These are phyloP conservation scores for Platycnemis pennipes DNA, from an alignment of 2,888 invertebrate species.

Conservation along the genomic window DNA sequence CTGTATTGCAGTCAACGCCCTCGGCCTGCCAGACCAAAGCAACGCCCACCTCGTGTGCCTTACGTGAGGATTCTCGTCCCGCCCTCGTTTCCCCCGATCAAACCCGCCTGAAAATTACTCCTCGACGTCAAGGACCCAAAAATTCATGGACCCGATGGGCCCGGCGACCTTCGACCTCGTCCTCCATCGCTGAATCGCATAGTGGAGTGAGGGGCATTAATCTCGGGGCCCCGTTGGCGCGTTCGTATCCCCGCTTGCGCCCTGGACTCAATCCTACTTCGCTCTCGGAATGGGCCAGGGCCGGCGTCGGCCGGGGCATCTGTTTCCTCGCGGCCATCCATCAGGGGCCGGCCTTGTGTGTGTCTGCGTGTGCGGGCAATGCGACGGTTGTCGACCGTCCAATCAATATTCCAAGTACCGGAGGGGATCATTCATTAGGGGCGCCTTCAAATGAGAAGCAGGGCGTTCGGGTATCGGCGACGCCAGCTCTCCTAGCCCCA, in stretches of 20 bases:
- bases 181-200: not conserved
- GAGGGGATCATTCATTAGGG: conserved; percentile 28
- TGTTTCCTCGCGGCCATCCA: not conserved
- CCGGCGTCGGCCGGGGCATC: not conserved
- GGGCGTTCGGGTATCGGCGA: not conserved
- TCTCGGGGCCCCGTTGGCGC: not conserved
- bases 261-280: not conserved
- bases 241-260: not conserved
- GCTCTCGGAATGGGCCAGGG: not conserved
- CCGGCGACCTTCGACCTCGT: too few relatives aligned
- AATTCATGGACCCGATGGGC: too few relatives aligned
- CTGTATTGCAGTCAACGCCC: too few relatives aligned
- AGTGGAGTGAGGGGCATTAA: not conserved
- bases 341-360: not conserved
- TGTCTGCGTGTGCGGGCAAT: not conserved
- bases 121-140: too few relatives aligned
- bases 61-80: too few relatives aligned
- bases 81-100: too few relatives aligned
- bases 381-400: conserved; percentile 5
- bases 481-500: not conserved
- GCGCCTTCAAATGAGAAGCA: not conserved
- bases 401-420: not conserved
- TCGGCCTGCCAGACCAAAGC: too few relatives aligned
- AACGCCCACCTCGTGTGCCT: too few relatives aligned
- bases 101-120: too few relatives aligned